Conservation (phyloP, 2,113 vertebrate species). For the Antechinus flavipes region DNA sequence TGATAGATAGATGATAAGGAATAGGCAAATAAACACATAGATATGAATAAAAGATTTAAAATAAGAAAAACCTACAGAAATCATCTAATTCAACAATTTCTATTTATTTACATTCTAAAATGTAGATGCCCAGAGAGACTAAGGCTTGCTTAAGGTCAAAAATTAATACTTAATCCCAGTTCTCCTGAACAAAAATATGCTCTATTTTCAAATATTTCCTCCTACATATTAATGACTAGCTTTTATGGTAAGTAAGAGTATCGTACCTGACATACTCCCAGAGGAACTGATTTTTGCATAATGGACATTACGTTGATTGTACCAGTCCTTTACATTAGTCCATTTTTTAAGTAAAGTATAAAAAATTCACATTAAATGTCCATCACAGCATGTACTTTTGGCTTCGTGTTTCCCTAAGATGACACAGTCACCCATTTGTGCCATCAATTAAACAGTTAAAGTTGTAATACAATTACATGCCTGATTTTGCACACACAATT, state of each 20-base stretch:
- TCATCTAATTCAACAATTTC: background rate
- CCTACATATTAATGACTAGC: background rate
- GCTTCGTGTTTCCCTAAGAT: background rate
- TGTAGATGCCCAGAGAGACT: background rate
- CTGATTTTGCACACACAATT: background rate
- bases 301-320: background rate
- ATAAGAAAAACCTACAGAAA: background rate
- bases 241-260: background rate
- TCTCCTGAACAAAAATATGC: background rate
- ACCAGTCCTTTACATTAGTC: background rate
- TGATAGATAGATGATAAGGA: background rate
- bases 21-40: background rate
- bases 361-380: conserved; percentile 17
- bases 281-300: background rate
- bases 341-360: background rate
- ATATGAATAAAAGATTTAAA: background rate
- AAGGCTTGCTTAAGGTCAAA: background rate
- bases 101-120: background rate
- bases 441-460: conserved; percentile 10
- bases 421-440: background rate
- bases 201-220: background rate
- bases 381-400: background rate
- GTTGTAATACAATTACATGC: conserved; percentile 17
- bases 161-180: background rate
- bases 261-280: background rate